A percentile compares a stretch with the other conserved stretches of the same genome.
These are phyloP conservation scores for Eriocheir sinensis DNA, from an alignment of 1,140 invertebrate genomes.

Conservation along the genomic window DNA sequence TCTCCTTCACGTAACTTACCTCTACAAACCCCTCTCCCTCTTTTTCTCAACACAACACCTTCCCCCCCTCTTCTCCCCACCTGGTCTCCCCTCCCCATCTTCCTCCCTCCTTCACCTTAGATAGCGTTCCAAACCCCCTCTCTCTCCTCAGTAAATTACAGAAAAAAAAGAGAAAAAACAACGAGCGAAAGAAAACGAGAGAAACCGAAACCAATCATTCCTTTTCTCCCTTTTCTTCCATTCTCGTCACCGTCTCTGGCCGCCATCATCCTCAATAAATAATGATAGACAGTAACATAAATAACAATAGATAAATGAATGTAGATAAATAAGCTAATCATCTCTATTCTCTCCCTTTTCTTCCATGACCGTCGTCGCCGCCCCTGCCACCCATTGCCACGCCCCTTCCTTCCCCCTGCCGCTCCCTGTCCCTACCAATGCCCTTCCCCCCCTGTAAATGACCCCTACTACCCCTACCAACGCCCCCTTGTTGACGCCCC, in stretches of 20 bases:
- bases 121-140: not conserved
- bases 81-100: not conserved
- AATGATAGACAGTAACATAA: not conserved
- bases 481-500: too few relatives aligned
- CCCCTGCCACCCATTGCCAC: not conserved
- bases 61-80: not conserved
- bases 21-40: not conserved
- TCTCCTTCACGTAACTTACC: too few relatives aligned
- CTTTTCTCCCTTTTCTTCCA: not conserved
- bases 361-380: not conserved
- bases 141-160: conserved; percentile 3
- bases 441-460: too few relatives aligned
- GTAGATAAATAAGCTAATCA: not conserved
- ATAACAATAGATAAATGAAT: not conserved
- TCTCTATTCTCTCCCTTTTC: not conserved
- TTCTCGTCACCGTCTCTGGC: not conserved
- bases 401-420: too few relatives aligned
- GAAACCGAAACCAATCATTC: too few relatives aligned
- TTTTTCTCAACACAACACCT: not conserved
- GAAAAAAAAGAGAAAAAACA: too few relatives aligned
- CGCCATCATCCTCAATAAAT: not conserved
- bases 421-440: too few relatives aligned
- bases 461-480: too few relatives aligned
- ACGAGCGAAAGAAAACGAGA: too few relatives aligned
- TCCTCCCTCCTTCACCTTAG: not conserved